phyloP scores from a whole-genome alignment of 37 sponge, comb jelly and placozoan species.

The Spongilla lacustris region DNA sequence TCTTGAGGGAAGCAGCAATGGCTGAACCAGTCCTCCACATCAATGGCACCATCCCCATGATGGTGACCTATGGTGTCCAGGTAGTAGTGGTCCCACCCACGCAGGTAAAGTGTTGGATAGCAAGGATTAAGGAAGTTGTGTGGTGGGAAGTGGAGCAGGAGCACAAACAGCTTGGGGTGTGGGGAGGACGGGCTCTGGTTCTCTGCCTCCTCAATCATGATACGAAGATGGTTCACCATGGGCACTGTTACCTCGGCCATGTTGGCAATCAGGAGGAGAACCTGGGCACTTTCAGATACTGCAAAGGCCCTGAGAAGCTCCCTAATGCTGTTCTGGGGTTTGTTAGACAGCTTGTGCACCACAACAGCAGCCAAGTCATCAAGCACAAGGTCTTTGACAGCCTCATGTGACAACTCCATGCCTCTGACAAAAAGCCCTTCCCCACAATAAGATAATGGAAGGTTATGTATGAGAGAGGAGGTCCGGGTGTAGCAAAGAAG shows the following conservation, averaged over 20 bases:
- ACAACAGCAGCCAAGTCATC: constrained; percentile 20
- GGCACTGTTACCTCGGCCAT: constrained; percentile 72
- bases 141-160: constrained; percentile 85
- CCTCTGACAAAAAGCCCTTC: background rate
- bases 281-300: background rate
- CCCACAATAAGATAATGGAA: constrained; percentile 49
- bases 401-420: background rate
- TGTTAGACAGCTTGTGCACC: constrained; percentile 61
- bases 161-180: constrained; percentile 74
- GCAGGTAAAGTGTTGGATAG: constrained; percentile 85
- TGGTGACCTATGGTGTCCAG: constrained; percentile 73
- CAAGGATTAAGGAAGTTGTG: constrained; percentile 54
- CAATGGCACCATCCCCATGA: constrained; percentile 24
- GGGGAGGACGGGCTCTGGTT: background rate
- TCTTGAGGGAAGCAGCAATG: constrained; percentile 36
- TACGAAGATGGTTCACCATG: constrained; percentile 86
- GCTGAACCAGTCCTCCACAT: constrained; percentile 67
- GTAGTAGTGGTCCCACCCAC: constrained; percentile 91
- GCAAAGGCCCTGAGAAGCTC: constrained; percentile 54
- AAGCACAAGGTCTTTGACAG: constrained; percentile 11
- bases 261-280: constrained; percentile 62
- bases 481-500: constrained; percentile 80
- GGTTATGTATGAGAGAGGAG: constrained; percentile 62
- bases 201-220: constrained; percentile 89
- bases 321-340: constrained; percentile 41